Evolutionary conservation across 2,888 invertebrate genomes (phyloP).

Genomic region (Dryobota labecula): DNA sequence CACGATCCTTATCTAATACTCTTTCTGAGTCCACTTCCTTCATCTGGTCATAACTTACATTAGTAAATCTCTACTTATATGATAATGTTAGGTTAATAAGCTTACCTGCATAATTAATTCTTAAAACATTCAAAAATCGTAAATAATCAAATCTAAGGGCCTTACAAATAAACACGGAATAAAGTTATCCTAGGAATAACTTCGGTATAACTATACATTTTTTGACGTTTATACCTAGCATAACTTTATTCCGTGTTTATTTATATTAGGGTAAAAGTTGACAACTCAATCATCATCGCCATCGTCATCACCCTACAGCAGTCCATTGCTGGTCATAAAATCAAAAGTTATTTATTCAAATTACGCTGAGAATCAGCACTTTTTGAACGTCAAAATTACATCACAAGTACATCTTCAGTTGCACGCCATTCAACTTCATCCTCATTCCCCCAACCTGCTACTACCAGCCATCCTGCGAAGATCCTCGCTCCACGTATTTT

Average conservation of each 20-base stretch:
- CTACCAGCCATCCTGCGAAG: too few species aligned
- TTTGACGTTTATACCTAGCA: too few species aligned
- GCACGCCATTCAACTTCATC: neutral
- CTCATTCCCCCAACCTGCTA: neutral
- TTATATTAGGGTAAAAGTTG: too few species aligned
- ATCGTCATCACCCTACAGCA: neutral
- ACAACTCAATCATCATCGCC: neutral
- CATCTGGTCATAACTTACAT: neutral
- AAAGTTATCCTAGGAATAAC: too few species aligned
- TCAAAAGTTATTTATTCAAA: neutral
- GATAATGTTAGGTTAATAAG: neutral
- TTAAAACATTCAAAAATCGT: neutral
- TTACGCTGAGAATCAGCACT: too few species aligned
- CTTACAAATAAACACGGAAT: too few species aligned
- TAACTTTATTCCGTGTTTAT: too few species aligned
- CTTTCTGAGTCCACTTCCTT: neutral
- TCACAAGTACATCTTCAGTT: neutral
- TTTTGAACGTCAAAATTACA: neutral
- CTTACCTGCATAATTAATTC: neutral
- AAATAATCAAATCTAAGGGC: too few species aligned
- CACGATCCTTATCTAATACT: too few species aligned
- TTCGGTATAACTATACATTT: too few species aligned
- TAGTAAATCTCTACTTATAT: neutral
- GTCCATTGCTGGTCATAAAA: too few species aligned
- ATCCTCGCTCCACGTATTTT: too few species aligned